Evolutionary conservation across 53 echinoderm and acorn worm species (phyloP).

Genomic region (Arbacia lixula): DNA sequence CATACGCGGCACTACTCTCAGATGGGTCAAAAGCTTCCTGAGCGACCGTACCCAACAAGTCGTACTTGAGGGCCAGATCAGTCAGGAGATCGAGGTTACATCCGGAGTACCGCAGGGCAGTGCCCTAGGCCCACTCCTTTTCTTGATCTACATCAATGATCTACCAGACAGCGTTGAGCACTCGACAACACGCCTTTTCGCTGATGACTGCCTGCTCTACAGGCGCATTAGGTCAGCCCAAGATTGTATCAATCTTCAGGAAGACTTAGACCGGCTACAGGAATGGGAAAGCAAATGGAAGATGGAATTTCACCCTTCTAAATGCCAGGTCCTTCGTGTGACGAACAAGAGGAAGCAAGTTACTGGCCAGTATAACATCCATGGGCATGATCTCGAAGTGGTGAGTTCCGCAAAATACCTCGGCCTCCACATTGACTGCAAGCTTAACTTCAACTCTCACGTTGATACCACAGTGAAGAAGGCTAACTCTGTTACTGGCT

Average conservation of each 20-base stretch:
- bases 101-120: constrained; percentile 66
- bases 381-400: too few species aligned
- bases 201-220: constrained; percentile 62
- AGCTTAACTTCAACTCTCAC: too few species aligned
- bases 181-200: constrained; percentile 55
- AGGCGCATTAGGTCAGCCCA: neutral
- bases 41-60: constrained; percentile 43
- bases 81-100: constrained; percentile 29
- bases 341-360: constrained; percentile 52
- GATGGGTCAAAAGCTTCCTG: constrained; percentile 43
- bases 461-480: too few species aligned
- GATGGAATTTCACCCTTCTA: constrained; percentile 59
- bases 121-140: constrained; percentile 51
- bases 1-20: constrained; percentile 30
- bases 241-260: constrained; percentile 19
- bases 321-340: constrained; percentile 59
- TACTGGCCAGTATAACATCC: constrained; percentile 42
- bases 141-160: constrained; percentile 69
- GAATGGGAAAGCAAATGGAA: constrained; percentile 66
- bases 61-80: constrained; percentile 48
- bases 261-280: constrained; percentile 40
- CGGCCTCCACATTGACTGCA: too few species aligned
- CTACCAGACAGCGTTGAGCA: constrained; percentile 46
- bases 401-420: too few species aligned
- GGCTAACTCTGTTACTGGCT: too few species aligned